Percentiles rank a stretch among this genome's conserved stretches.
Conservation (phyloP, 1,140 invertebrate genomes). For the Trissolcus basalis region DNA sequence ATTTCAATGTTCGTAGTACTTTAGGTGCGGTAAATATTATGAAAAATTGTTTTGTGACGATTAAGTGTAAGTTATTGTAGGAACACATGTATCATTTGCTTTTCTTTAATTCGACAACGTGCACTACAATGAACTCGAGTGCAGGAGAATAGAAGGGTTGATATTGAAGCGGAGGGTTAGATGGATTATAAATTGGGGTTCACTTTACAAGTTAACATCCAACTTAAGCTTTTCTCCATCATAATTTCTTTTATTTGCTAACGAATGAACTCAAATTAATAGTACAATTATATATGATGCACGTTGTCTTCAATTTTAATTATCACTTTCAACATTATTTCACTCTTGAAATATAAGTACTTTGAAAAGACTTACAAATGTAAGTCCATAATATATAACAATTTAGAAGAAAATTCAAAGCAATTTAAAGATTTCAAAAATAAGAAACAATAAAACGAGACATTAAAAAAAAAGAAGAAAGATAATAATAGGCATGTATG, state of each 20-base stretch:
- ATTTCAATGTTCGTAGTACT: conserved; percentile 1
- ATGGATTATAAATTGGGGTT: conserved; percentile 50
- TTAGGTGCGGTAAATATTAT: conserved; percentile 1
- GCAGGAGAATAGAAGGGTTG: conserved; percentile 30
- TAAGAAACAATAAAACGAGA: too few relatives aligned
- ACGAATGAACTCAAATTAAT: conserved; percentile 32
- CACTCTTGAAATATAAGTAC: too few relatives aligned
- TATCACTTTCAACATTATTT: too few relatives aligned
- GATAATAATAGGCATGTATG: conserved; percentile 6
- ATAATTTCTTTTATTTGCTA: conserved; percentile 11
- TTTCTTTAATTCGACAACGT: conserved; percentile 29
- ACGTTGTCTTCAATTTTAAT: too few relatives aligned
- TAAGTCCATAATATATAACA: too few relatives aligned
- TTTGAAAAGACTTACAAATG: too few relatives aligned
- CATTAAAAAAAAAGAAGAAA: too few relatives aligned
- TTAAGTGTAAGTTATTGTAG: conserved; percentile 47
- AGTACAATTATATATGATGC: conserved; percentile 5
- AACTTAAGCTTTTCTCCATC: conserved; percentile 33
- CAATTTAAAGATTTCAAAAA: too few relatives aligned
- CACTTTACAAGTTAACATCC: conserved; percentile 31
- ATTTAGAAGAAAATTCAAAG: too few relatives aligned
- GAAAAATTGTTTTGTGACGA: conserved; percentile 24
- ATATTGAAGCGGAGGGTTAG: conserved; percentile 29
- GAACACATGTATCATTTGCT: conserved; percentile 28
- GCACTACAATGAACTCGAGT: not conserved